phyloP scores from a whole-genome alignment of 1,140 invertebrate species.

The Drosophila bipectinata region DNA sequence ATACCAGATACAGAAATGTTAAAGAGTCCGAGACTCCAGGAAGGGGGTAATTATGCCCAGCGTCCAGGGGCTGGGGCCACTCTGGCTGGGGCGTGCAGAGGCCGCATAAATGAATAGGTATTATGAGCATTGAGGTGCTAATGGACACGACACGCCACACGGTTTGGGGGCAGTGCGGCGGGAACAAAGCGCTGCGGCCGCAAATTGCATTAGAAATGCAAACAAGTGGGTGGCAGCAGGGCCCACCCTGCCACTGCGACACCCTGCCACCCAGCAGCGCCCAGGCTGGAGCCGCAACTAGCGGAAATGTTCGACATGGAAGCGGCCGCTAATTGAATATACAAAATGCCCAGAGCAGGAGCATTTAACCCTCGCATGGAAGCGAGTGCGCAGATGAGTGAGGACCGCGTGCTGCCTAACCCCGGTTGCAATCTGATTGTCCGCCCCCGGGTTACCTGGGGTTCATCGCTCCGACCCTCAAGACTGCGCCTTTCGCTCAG shows the following conservation, averaged over 20 bases:
- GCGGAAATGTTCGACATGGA: constrained; percentile 55
- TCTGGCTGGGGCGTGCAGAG: neutral
- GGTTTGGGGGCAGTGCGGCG: constrained; percentile 43
- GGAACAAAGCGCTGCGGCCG: constrained; percentile 69
- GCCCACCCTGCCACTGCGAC: constrained; percentile 1
- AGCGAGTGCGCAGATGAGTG: constrained; percentile 14
- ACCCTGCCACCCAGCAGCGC: neutral
- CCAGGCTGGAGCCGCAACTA: constrained; percentile 27
- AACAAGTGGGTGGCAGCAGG: constrained; percentile 60
- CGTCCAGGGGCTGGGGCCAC: neutral
- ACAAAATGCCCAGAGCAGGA: constrained; percentile 56
- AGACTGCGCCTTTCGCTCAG: constrained; percentile 39
- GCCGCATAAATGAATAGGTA: constrained; percentile 76
- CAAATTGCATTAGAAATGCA: constrained; percentile 82
- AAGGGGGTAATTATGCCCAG: constrained; percentile 30
- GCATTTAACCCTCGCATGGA: constrained; percentile 12
- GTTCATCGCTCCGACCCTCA: constrained; percentile 30
- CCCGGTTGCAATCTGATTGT: constrained; percentile 74
- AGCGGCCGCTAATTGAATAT: constrained; percentile 71
- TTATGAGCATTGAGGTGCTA: constrained; percentile 80
- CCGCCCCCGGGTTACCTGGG: constrained; percentile 13
- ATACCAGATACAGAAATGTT: constrained; percentile 5
- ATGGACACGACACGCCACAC: constrained; percentile 80
- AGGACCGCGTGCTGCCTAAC: constrained; percentile 68
- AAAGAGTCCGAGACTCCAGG: constrained; percentile 30